Evolutionary conservation across 1,140 invertebrate species (phyloP).

Genomic region (Neotoxoptera formosana): DNA sequence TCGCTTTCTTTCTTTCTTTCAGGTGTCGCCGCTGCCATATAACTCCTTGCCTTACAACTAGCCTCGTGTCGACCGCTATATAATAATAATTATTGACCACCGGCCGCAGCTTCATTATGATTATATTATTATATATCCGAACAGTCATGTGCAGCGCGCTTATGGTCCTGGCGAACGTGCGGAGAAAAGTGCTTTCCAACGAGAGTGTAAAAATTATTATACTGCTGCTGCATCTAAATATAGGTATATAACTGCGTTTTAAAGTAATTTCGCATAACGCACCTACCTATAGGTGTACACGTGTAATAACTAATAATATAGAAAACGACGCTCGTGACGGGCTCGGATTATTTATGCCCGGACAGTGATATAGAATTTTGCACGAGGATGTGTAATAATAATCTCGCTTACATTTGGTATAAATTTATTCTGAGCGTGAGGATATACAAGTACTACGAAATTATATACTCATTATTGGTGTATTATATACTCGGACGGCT

Average conservation of each 20-base stretch:
- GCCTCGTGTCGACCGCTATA: slow-evolving; percentile 1
- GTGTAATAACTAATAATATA: neutral
- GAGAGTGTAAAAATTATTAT: slow-evolving; percentile 22
- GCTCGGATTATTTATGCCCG: neutral
- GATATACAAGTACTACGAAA: neutral
- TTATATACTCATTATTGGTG: neutral
- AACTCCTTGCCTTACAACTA: neutral
- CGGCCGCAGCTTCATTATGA: slow-evolving; percentile 26
- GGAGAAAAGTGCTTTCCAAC: slow-evolving; percentile 49
- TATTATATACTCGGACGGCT: neutral
- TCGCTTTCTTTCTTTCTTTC: slow-evolving; percentile 50
- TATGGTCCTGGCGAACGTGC: slow-evolving; percentile 16
- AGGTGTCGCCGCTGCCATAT: neutral
- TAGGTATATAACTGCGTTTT: neutral
- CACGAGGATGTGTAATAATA: neutral
- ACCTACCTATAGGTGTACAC: neutral
- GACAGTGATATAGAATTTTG: slow-evolving; percentile 13
- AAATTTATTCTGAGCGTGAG: neutral
- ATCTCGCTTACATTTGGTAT: neutral
- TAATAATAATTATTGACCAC: slow-evolving; percentile 30
- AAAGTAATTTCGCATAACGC: slow-evolving; percentile 24
- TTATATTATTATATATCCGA: neutral
- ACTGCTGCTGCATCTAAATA: neutral
- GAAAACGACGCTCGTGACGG: slow-evolving; percentile 35
- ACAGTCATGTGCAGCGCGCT: no score